A percentile compares a stretch with the other conserved stretches of the same genome.
These are phyloP conservation scores for Cotesia chilonis DNA, from an alignment of 1,140 invertebrate genomes.

Conservation along the genomic window DNA sequence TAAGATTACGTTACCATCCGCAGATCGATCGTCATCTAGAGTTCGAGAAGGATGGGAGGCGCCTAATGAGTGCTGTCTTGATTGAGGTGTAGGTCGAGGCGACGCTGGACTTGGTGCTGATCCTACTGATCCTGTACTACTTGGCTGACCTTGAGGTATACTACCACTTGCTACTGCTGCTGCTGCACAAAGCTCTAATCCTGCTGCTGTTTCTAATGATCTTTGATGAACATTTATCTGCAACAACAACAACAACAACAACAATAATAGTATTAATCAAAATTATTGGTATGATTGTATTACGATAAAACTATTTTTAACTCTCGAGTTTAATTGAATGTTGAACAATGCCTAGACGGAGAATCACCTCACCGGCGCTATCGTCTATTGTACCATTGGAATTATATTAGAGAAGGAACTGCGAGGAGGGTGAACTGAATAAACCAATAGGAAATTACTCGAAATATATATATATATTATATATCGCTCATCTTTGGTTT, in stretches of 20 bases:
- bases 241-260: conserved; percentile 36
- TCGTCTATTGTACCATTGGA: conserved; percentile 42
- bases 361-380: too few species aligned
- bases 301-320: too few species aligned
- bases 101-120: conserved; percentile 64
- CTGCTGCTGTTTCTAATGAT: conserved; percentile 60
- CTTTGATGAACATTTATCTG: conserved; percentile 65
- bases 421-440: conserved; percentile 11
- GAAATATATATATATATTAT: too few species aligned
- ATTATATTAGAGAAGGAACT: conserved; percentile 13
- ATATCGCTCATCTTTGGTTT: too few species aligned
- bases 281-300: neutral
- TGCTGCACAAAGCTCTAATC: conserved; percentile 59
- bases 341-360: conserved; percentile 40
- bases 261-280: neutral
- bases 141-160: conserved; percentile 63
- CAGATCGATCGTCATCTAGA: conserved; percentile 63
- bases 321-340: conserved; percentile 45
- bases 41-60: conserved; percentile 62
- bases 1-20: conserved; percentile 54
- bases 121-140: conserved; percentile 62
- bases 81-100: conserved; percentile 61
- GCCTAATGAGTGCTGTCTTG: conserved; percentile 53
- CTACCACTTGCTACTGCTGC: conserved; percentile 49
- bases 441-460: conserved; percentile 43